Evolutionary conservation across 1,140 invertebrate genomes (phyloP).

Genomic region (Calliopsis andreniformis): DNA sequence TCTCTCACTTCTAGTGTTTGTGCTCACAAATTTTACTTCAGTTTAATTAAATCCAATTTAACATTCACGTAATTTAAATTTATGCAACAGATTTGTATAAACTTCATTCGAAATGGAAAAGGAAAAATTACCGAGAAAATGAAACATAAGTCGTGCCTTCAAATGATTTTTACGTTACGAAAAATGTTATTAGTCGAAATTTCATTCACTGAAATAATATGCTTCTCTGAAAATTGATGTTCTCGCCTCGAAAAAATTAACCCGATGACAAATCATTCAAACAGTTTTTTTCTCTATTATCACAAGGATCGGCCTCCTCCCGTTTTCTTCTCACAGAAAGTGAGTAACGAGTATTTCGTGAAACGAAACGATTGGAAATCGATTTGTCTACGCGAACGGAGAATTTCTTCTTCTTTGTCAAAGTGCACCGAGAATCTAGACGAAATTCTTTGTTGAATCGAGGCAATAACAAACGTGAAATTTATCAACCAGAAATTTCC

Average conservation of each 20-base stretch:
- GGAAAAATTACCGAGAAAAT: no score
- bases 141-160: no score
- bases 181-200: no score
- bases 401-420: conserved; percentile 9
- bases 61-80: no score
- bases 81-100: no score
- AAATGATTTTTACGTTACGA: no score
- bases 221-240: conserved; percentile 2
- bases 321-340: conserved; percentile 4
- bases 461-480: background rate
- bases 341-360: conserved; percentile 37
- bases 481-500: background rate
- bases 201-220: background rate
- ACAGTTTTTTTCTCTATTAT: background rate
- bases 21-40: no score
- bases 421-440: background rate
- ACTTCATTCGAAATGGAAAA: no score
- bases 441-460: background rate
- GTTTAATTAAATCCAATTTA: no score
- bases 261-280: conserved; percentile 17
- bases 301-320: background rate
- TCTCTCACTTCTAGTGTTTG: no score
- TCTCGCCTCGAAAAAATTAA: background rate
- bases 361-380: conserved; percentile 29
- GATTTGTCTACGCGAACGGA: conserved; percentile 13